Evolutionary conservation across 1,140 invertebrate species (phyloP).

Genomic region (Gerris buenoi): DNA sequence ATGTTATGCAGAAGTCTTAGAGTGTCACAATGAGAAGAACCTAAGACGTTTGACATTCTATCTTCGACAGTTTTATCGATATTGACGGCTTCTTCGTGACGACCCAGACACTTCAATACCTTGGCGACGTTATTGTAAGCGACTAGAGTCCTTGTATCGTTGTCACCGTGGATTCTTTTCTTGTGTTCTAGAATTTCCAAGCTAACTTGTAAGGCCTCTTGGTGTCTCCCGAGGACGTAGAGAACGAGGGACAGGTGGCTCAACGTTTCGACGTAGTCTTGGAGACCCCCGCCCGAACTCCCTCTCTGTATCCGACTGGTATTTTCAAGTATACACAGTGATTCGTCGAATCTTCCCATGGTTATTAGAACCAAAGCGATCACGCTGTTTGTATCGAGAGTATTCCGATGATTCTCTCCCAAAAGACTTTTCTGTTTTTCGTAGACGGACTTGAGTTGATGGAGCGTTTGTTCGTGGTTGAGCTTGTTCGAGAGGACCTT

Average conservation of each 20-base stretch:
- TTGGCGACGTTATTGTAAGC: not conserved
- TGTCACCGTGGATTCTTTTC: not conserved
- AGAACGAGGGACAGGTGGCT: too few species aligned
- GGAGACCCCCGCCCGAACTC: not conserved
- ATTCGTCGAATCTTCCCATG: not conserved
- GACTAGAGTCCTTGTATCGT: not conserved
- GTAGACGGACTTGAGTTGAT: not conserved
- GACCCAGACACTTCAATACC: not conserved
- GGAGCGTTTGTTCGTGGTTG: not conserved
- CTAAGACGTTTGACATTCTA: not conserved
- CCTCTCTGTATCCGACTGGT: not conserved
- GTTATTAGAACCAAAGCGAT: not conserved
- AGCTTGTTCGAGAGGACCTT: not conserved
- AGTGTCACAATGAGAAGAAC: not conserved
- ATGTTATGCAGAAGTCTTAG: not conserved
- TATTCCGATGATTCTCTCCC: not conserved
- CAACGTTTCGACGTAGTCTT: not conserved
- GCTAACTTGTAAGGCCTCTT: not conserved
- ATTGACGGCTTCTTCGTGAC: not conserved
- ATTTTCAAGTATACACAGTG: not conserved
- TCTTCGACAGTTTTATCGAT: not conserved
- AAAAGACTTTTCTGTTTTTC: not conserved
- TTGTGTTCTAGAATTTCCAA: not conserved
- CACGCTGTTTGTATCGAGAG: not conserved
- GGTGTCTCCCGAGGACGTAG: not conserved